These are phyloP conservation scores for Gnatocerus cornutus DNA, from an alignment of 2,888 invertebrate genomes.

Conservation along the genomic window DNA sequence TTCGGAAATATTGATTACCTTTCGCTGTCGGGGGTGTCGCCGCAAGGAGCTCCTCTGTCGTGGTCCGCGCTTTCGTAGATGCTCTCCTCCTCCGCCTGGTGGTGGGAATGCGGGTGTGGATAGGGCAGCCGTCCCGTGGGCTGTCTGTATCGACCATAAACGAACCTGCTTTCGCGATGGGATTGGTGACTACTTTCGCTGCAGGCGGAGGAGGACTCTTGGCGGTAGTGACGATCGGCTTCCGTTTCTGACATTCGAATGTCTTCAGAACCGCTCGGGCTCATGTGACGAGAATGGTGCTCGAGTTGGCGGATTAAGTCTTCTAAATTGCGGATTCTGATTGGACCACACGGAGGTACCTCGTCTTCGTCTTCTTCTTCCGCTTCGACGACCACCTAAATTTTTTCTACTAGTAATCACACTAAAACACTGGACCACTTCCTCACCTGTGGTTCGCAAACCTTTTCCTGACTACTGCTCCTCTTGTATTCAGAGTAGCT, in stretches of 20 bases:
- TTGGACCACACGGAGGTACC: slow-evolving; percentile 85
- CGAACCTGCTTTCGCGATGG: slow-evolving; percentile 84
- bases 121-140: slow-evolving; percentile 66
- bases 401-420: slow-evolving; percentile 17
- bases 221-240: slow-evolving; percentile 82
- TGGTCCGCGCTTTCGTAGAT: slow-evolving; percentile 91
- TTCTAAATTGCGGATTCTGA: slow-evolving; percentile 92
- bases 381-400: slow-evolving; percentile 70
- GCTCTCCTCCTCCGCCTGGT: slow-evolving; percentile 84
- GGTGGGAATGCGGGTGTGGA: slow-evolving; percentile 70
- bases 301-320: slow-evolving; percentile 92
- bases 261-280: slow-evolving; percentile 93
- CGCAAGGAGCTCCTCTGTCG: slow-evolving; percentile 78
- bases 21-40: slow-evolving; percentile 91
- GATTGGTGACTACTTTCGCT: slow-evolving; percentile 86
- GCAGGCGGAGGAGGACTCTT: slow-evolving; percentile 82
- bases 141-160: slow-evolving; percentile 78
- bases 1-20: slow-evolving; percentile 76
- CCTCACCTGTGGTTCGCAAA: slow-evolving; percentile 79
- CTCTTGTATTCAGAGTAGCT: slow-evolving; percentile 79
- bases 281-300: slow-evolving; percentile 92
- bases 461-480: slow-evolving; percentile 78
- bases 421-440: too few species aligned
- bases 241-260: slow-evolving; percentile 92
- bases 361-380: slow-evolving; percentile 83